Evolutionary conservation across 2,888 invertebrate species (phyloP).

Genomic region (Choristoneura rosaceana): DNA sequence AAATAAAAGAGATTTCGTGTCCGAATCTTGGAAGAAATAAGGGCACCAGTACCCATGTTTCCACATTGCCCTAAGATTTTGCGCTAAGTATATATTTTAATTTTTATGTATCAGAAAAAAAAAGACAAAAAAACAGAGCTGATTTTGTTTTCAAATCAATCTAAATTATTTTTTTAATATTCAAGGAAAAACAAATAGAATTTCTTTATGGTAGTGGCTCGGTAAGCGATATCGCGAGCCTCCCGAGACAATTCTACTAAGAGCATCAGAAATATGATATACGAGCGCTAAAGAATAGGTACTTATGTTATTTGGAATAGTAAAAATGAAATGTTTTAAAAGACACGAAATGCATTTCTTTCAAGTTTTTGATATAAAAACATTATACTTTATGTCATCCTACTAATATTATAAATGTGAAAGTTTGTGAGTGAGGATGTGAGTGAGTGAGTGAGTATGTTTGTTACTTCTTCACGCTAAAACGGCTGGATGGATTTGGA

Average conservation of each 20-base stretch:
- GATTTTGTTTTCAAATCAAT: not conserved
- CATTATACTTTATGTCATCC: too few species aligned
- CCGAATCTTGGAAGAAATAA: constrained; percentile 24
- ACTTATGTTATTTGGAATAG: not conserved
- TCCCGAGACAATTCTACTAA: constrained; percentile 67
- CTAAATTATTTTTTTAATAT: not conserved
- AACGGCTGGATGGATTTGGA: too few species aligned
- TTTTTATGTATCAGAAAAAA: too few species aligned
- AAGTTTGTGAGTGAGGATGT: too few species aligned
- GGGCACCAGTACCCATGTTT: not conserved
- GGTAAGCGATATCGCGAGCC: constrained; percentile 57
- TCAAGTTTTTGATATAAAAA: too few species aligned
- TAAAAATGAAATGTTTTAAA: not conserved
- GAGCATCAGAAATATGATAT: constrained; percentile 67
- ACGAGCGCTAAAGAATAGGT: constrained; percentile 46
- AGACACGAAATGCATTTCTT: not conserved
- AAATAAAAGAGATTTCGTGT: constrained; percentile 24
- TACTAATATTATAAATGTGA: too few species aligned
- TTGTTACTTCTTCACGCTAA: too few species aligned
- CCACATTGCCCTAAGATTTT: too few species aligned
- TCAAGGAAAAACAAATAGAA: constrained; percentile 16
- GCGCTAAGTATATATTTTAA: too few species aligned
- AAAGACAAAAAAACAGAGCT: not conserved
- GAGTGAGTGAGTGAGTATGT: too few species aligned
- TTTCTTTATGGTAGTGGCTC: constrained; percentile 45